Conservation (phyloP, 2,888 invertebrate genomes). For the Zhuqinia jingwanae region DNA sequence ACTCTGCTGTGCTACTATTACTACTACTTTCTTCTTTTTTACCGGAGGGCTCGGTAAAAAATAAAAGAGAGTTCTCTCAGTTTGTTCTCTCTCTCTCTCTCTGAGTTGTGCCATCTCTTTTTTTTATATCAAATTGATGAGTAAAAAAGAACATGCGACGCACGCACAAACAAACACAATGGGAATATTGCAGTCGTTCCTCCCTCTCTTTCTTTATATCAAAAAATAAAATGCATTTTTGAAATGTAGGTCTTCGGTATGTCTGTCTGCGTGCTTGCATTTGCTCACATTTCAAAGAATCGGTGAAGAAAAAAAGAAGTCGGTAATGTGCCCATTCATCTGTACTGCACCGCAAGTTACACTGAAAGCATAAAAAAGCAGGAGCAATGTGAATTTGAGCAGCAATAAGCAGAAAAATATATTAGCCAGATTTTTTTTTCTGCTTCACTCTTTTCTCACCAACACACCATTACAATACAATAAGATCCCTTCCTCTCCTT, state of each 20-base stretch:
- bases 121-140: conserved; percentile 29
- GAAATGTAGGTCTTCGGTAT: conserved; percentile 15
- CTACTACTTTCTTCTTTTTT: conserved; percentile 1
- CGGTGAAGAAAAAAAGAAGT: not conserved
- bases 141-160: conserved; percentile 22
- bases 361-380: not conserved
- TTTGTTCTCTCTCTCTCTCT: too few species aligned
- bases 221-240: conserved; percentile 30
- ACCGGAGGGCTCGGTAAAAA: conserved; percentile 10
- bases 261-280: too few species aligned
- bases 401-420: conserved; percentile 12
- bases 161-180: conserved; percentile 17
- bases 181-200: not conserved
- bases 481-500: not conserved
- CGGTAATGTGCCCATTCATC: conserved; percentile 49
- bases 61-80: conserved; percentile 13
- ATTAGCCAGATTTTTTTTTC: conserved; percentile 42
- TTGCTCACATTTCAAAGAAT: conserved; percentile 48
- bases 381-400: conserved; percentile 21
- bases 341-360: conserved; percentile 32
- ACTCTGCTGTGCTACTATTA: too few species aligned
- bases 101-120: not conserved
- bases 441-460: not conserved
- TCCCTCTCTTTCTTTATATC: not conserved
- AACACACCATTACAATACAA: too few species aligned